Evolutionary conservation across 2,888 invertebrate species (phyloP).

Genomic region (Smittia aterrima): DNA sequence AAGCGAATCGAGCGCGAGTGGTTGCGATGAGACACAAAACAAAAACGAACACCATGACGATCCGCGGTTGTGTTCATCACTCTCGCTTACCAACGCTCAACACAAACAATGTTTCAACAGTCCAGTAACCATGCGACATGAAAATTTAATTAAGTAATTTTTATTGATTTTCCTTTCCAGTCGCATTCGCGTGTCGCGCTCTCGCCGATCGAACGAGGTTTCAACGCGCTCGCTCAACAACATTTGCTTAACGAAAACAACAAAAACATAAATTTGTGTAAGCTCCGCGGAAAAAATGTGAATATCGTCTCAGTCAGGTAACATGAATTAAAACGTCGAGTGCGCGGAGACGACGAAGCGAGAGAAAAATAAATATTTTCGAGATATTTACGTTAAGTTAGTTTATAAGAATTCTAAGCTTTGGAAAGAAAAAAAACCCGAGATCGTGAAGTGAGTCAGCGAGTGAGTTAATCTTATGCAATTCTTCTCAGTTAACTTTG

Average conservation of each 20-base stretch:
- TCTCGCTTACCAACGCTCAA: not conserved
- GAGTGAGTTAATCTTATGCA: not conserved
- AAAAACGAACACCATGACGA: too few species aligned
- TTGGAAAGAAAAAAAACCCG: not conserved
- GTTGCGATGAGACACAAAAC: too few species aligned
- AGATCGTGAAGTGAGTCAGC: not conserved
- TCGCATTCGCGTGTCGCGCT: not conserved
- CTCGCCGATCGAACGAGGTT: not conserved
- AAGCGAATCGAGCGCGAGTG: too few species aligned
- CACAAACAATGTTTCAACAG: not conserved
- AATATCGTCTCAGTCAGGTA: conserved; percentile 37
- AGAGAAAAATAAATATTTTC: conserved; percentile 11
- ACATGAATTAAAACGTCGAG: conserved; percentile 39
- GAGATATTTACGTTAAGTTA: not conserved
- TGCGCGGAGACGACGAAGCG: conserved; percentile 9
- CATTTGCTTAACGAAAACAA: not conserved
- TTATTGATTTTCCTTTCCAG: not conserved
- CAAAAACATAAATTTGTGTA: not conserved
- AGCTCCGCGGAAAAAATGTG: not conserved
- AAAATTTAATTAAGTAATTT: conserved; percentile 7
- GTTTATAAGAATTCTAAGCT: conserved; percentile 21
- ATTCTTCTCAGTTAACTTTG: not conserved
- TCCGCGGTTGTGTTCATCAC: not conserved
- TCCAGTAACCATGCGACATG: not conserved
- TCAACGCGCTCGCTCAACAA: not conserved